Percentiles rank a stretch among this genome's conserved stretches.
Conservation (phyloP, 1,140 invertebrate species). For the Drosophila saltans region DNA sequence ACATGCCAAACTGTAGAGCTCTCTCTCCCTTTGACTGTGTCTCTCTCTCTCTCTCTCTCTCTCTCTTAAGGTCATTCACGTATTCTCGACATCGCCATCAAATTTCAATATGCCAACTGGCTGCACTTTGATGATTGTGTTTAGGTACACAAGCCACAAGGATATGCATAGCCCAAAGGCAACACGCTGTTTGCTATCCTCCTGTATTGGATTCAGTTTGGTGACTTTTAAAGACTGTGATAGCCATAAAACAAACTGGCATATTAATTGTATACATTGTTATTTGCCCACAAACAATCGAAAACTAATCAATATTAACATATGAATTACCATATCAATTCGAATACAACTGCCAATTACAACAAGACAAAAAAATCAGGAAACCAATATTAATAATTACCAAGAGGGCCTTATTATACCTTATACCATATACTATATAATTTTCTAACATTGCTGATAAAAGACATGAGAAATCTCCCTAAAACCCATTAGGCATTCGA, state of each 20-base stretch:
- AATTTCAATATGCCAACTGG: slow-evolving; percentile 55
- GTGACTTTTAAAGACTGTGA: slow-evolving; percentile 4
- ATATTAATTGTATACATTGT: not conserved
- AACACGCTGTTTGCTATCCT: slow-evolving; percentile 4
- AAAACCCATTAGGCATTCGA: not conserved
- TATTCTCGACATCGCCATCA: slow-evolving; percentile 22
- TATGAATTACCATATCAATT: slow-evolving; percentile 8
- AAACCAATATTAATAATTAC: slow-evolving; percentile 1
- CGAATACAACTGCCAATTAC: not conserved
- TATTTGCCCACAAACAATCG: slow-evolving; percentile 1
- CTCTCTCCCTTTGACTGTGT: not conserved
- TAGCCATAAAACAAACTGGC: not conserved
- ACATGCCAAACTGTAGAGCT: slow-evolving; percentile 17
- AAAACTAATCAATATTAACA: not conserved
- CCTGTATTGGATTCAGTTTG: not conserved
- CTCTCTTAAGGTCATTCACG: slow-evolving; percentile 1
- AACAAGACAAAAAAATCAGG: not conserved
- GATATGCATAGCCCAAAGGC: slow-evolving; percentile 10
- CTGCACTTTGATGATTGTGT: slow-evolving; percentile 46
- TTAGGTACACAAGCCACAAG: slow-evolving; percentile 10
- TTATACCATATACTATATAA: not conserved
- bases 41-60: no score
- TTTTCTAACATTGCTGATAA: not conserved
- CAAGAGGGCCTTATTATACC: not conserved
- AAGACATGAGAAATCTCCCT: not conserved